A percentile compares a stretch with the other conserved stretches of the same genome.
These are phyloP conservation scores for Sesia bembeciformis DNA, from an alignment of 2,888 invertebrate genomes.

Conservation along the genomic window DNA sequence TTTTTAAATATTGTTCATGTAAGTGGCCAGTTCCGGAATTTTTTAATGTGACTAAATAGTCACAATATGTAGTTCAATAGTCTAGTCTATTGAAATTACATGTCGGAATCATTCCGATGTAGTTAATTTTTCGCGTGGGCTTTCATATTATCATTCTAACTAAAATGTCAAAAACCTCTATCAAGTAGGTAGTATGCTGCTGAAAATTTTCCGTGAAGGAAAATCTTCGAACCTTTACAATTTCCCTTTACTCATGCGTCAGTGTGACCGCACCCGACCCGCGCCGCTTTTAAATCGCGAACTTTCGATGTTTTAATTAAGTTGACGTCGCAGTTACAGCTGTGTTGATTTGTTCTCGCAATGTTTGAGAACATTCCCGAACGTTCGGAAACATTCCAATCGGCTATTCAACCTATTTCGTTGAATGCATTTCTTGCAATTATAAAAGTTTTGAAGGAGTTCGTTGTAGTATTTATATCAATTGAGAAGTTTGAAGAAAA, in stretches of 20 bases:
- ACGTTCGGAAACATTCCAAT: not conserved
- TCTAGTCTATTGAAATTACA: too few species aligned
- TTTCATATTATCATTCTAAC: too few species aligned
- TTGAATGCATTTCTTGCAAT: not conserved
- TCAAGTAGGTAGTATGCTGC: too few species aligned
- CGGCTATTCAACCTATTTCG: not conserved
- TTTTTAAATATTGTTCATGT: too few species aligned
- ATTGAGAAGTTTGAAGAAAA: not conserved
- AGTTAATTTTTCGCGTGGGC: too few species aligned
- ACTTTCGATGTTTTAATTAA: slow-evolving; percentile 71
- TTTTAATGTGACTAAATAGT: too few species aligned
- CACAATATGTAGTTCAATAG: too few species aligned
- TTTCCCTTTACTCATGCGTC: not conserved
- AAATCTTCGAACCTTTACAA: not conserved
- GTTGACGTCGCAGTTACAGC: slow-evolving; percentile 64
- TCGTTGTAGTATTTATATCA: not conserved
- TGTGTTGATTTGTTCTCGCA: slow-evolving; percentile 49
- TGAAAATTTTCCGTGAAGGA: too few species aligned
- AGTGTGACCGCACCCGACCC: slow-evolving; percentile 1
- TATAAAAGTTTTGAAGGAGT: not conserved
- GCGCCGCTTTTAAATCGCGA: slow-evolving; percentile 53
- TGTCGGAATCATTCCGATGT: too few species aligned
- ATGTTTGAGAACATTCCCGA: slow-evolving; percentile 10
- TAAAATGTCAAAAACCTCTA: too few species aligned
- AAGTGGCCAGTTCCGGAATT: too few species aligned